Evolutionary conservation across 1,140 invertebrate species (phyloP).

Genomic region (Penaeus vannamei): DNA sequence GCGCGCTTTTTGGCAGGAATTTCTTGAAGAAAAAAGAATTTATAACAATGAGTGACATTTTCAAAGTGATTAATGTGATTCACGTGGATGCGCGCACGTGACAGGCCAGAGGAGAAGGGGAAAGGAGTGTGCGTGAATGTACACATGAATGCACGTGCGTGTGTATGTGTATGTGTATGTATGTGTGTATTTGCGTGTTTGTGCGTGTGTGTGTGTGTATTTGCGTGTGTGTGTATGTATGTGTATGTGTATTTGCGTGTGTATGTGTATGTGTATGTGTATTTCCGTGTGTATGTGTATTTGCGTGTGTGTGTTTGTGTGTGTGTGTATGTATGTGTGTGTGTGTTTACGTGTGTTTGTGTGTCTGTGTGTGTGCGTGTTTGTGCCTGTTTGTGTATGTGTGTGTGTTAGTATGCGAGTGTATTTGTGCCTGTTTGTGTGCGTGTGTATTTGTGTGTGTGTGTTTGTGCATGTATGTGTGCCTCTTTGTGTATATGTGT

Average conservation of each 20-base stretch:
- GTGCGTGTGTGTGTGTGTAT: not conserved
- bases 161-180: constrained; percentile 37
- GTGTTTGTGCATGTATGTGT: constrained; percentile 18
- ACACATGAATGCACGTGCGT: constrained; percentile 12
- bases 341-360: not conserved
- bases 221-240: not conserved
- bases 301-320: too few relatives aligned
- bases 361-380: constrained; percentile 31
- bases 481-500: constrained; percentile 16
- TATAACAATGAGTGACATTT: too few relatives aligned
- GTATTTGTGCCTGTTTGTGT: not conserved
- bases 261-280: constrained; percentile 29
- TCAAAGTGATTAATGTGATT: too few relatives aligned
- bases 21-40: not conserved
- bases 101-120: not conserved
- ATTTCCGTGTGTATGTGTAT: not conserved
- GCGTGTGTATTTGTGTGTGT: not conserved
- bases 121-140: constrained; percentile 25
- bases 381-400: constrained; percentile 27
- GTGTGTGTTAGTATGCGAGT: not conserved
- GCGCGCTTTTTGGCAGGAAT: too few relatives aligned
- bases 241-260: constrained; percentile 20
- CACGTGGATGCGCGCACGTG: too few relatives aligned
- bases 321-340: not conserved
- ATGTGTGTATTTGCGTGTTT: not conserved